Conservation (phyloP, 2,888 invertebrate species). For the Eilema caniola region DNA sequence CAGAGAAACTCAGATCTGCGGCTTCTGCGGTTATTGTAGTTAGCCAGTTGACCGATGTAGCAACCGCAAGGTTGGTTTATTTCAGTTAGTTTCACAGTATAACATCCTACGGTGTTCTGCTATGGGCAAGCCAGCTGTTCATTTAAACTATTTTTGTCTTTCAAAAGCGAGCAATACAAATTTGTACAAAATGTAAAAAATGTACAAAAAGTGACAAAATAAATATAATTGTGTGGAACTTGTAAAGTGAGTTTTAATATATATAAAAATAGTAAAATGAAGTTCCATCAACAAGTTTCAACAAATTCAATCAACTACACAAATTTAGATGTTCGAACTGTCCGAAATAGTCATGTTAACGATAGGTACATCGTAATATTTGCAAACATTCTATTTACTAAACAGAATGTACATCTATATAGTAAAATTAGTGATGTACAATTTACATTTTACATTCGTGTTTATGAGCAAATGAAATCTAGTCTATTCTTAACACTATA, state of each 20-base stretch:
- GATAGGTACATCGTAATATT: neutral
- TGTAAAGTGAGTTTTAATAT: too few species aligned
- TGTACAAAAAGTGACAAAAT: too few species aligned
- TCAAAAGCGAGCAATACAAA: neutral
- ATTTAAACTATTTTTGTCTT: neutral
- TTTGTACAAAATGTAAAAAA: too few species aligned
- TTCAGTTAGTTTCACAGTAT: neutral
- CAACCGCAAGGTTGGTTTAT: conserved; percentile 1
- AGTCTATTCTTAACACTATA: too few species aligned
- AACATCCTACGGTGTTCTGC: neutral
- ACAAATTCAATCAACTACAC: too few species aligned
- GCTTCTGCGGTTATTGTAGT: neutral
- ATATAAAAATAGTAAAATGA: too few species aligned
- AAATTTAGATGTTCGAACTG: neutral
- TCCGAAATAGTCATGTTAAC: neutral
- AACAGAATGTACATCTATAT: neutral
- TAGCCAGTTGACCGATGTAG: neutral
- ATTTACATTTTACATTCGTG: too few species aligned
- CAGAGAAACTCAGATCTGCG: neutral
- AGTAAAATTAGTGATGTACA: too few species aligned
- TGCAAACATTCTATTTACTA: neutral
- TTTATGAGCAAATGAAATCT: too few species aligned
- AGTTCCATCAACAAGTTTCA: too few species aligned
- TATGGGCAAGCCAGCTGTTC: neutral
- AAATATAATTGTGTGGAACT: too few species aligned